Percentiles rank a stretch among this genome's conserved stretches.
These are phyloP conservation scores for Nycticryphes semicollaris DNA, from an alignment of 2,113 vertebrate species.

Conservation along the genomic window DNA sequence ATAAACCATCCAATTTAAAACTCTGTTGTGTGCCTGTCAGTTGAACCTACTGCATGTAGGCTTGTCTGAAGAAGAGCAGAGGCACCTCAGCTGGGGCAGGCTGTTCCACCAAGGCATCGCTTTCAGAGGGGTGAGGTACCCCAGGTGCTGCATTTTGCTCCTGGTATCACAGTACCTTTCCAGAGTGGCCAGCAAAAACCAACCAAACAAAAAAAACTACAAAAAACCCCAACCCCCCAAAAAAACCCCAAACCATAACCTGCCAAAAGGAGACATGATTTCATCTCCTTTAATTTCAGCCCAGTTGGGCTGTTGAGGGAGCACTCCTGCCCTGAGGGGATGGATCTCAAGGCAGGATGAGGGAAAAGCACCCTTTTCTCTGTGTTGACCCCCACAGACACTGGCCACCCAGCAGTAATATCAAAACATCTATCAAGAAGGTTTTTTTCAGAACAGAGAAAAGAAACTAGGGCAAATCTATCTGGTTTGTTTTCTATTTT, in stretches of 20 bases:
- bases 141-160: background rate
- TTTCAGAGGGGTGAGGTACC: fast-evolving
- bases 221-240: no score
- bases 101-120: background rate
- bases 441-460: background rate
- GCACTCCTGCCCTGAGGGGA: background rate
- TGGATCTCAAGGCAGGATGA: background rate
- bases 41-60: fast-evolving
- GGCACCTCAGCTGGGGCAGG: background rate
- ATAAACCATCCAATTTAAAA: background rate
- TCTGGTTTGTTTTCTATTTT: background rate
- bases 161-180: background rate
- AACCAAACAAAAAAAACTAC: background rate
- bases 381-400: background rate
- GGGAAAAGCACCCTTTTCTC: background rate
- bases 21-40: background rate
- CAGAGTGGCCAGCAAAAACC: background rate
- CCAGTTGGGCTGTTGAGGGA: background rate
- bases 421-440: background rate
- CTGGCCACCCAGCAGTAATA: background rate
- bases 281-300: background rate
- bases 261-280: background rate
- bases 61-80: background rate
- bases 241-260: background rate
- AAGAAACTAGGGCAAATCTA: background rate